Base-by-base conservation (phyloP, 2,797 vertebrate genomes). In the Pteronotus mesoamericanus region DNA sequence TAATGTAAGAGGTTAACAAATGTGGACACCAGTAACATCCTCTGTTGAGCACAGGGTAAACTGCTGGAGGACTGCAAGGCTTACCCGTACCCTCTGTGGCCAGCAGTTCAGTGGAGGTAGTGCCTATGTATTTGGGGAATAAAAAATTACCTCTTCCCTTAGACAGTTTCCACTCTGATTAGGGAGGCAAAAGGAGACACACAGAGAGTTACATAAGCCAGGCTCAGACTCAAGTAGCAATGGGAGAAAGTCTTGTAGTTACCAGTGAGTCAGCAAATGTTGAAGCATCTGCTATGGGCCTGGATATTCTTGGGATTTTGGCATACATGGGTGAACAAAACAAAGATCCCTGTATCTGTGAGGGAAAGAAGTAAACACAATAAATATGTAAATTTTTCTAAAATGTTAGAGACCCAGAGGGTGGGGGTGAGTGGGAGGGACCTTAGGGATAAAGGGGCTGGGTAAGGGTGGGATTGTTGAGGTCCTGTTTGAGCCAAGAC, bases 171-270 rank as follows among this genome's bases (percentile, higher is more conserved):
- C 4, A 2, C 64, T 55, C 42, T 22, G 32, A 44, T 2, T 0
- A n/a, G 44, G 37, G 53, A 78, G 51, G 44, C 85, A 26, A 32
- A 19, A 0, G 11, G 42, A 15, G 16, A 26, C 48, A 19, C 51
- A 44, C 1, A 1, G 22, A 0, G 12, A 51, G 22, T 19, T 34
- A 3, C 0, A 0, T 19, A 5, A n/a, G 24, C 6, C 7, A 11
- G 10, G 6, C 1, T 2, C 34, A 8, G 29, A 14, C 39, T 5
- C 3, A 8, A 22, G 55, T 39, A 32, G 53, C 16, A 7, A 7
- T 6, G 19, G 42, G n/a, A 32, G 59, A 9, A 6, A 14, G 68
- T 48, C 59, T 18, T 2, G 8, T 3, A 3, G 21, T 16, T 9
- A 19, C 2, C 5, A 0, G 24, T 84, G 37, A 26, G 75, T 46